Conservation (phyloP, 2,888 invertebrate species). For the Formica aserva region DNA sequence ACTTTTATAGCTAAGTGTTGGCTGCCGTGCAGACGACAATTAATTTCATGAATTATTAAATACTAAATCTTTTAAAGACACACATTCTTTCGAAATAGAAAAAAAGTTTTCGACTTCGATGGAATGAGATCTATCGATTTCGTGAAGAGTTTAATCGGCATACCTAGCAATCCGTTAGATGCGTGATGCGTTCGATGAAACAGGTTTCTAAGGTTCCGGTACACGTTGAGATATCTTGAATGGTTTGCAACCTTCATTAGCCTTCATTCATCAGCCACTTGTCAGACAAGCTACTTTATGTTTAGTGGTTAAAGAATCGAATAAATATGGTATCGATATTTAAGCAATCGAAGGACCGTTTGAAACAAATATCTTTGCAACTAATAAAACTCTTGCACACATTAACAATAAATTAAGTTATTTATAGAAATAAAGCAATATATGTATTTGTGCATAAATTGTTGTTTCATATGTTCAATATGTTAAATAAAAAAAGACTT, state of each 20-base stretch:
- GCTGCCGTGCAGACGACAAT: background rate
- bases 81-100: background rate
- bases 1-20: background rate
- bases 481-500: background rate
- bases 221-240: slow-evolving; percentile 56
- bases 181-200: slow-evolving; percentile 43
- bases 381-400: background rate
- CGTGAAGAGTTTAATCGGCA: slow-evolving; percentile 1
- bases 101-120: background rate
- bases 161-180: slow-evolving; percentile 7
- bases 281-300: slow-evolving; percentile 44
- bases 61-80: background rate
- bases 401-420: background rate
- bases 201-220: slow-evolving; percentile 64
- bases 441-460: background rate
- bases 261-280: slow-evolving; percentile 64
- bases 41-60: background rate
- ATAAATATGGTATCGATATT: background rate
- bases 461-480: background rate
- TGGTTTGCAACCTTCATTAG: slow-evolving; percentile 68
- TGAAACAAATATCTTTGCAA: background rate
- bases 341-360: background rate
- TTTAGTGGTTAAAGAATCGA: background rate
- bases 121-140: slow-evolving; percentile 4
- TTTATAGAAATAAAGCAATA: background rate